A percentile compares a stretch with the other conserved stretches of the same genome.
These are phyloP conservation scores for Macrochelys suwanniensis DNA, from an alignment of 2,797 vertebrate species.

Conservation along the genomic window DNA sequence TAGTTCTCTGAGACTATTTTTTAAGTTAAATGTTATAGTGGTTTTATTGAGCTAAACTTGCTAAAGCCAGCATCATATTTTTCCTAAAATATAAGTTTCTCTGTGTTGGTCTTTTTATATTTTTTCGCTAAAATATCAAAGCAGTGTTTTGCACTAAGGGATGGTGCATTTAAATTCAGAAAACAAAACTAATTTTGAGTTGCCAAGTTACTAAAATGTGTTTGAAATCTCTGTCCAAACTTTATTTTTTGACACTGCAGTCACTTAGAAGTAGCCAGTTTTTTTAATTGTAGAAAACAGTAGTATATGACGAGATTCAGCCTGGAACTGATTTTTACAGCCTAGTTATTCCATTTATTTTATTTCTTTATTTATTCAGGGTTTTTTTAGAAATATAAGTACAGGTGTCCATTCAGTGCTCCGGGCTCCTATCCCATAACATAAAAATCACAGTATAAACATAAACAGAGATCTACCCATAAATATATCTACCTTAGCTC, in stretches of 20 bases:
- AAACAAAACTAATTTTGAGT: conserved; percentile 20
- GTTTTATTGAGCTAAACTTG: neutral
- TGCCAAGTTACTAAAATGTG: neutral
- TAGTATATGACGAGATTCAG: conserved; percentile 15
- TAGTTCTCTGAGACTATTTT: neutral
- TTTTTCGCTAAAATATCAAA: neutral
- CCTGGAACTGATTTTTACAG: conserved; percentile 39
- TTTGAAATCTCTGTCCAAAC: neutral
- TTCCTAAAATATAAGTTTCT: neutral
- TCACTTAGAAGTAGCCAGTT: conserved; percentile 3
- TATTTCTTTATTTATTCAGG: too few relatives aligned
- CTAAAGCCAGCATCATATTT: neutral
- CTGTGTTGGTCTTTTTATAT: neutral
- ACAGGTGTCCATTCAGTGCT: too few relatives aligned
- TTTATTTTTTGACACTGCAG: neutral
- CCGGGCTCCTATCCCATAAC: too few relatives aligned
- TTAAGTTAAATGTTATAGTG: neutral
- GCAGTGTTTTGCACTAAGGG: neutral
- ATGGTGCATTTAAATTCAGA: neutral
- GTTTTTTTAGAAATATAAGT: too few relatives aligned
- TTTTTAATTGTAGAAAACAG: neutral
- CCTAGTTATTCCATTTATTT: neutral
- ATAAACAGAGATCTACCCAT: too few relatives aligned
- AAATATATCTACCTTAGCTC: too few relatives aligned
- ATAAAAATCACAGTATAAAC: too few relatives aligned